A percentile compares a stretch with the other conserved stretches of the same genome.
phyloP scores from a whole-genome alignment of 2,797 vertebrate species.

The Megalops cyprinoides region DNA sequence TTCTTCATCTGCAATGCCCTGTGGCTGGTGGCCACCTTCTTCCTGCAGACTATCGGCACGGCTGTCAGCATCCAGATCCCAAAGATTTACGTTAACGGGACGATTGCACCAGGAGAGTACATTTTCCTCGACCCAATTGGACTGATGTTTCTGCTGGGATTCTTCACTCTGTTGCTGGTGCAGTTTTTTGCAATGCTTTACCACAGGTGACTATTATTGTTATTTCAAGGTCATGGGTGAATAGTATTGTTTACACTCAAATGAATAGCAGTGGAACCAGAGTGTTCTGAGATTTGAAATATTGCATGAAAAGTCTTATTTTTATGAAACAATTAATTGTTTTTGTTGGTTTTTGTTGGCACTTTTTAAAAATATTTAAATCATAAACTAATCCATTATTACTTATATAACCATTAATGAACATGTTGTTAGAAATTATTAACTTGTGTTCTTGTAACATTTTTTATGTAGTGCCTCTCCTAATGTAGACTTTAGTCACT shows the following conservation, averaged over 20 bases:
- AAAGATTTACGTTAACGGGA: constrained; percentile 41
- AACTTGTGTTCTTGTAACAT: too few species aligned
- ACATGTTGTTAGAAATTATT: too few species aligned
- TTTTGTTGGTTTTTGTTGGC: too few species aligned
- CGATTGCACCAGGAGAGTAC: not conserved
- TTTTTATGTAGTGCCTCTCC: too few species aligned
- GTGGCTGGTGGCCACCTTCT: constrained; percentile 57
- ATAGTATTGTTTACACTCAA: too few species aligned
- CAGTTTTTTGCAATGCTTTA: constrained; percentile 55
- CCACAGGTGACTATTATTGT: constrained; percentile 45
- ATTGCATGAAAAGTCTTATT: too few species aligned
- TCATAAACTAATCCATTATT: too few species aligned
- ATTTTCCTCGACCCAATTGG: constrained; percentile 49
- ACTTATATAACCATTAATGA: too few species aligned
- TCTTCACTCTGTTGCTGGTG: constrained; percentile 44
- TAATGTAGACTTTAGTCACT: too few species aligned
- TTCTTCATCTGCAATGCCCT: constrained; percentile 54
- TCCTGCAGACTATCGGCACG: constrained; percentile 47
- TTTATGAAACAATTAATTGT: too few species aligned
- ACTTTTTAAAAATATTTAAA: too few species aligned
- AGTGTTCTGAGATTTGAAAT: not conserved
- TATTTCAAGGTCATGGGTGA: too few species aligned
- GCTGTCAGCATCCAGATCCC: constrained; percentile 42
- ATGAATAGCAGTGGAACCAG: not conserved
- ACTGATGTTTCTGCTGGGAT: constrained; percentile 56